Conservation (phyloP, 2,797 vertebrate species). For the Columba guinea region DNA sequence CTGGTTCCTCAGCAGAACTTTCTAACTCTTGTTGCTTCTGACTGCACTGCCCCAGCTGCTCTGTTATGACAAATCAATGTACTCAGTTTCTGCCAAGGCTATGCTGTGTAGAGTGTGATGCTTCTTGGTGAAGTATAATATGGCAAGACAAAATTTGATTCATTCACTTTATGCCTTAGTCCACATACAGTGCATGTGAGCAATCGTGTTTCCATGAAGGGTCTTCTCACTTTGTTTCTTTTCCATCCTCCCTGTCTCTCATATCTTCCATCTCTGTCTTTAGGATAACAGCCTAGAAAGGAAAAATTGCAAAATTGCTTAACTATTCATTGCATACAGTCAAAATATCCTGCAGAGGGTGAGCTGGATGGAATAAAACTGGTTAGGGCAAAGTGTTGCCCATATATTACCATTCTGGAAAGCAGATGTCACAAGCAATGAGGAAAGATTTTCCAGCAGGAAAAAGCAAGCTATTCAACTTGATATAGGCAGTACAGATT, state of each 20-base stretch:
- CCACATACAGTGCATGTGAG: background rate
- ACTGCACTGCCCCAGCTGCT: background rate
- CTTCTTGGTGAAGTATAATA: background rate
- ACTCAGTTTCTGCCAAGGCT: background rate
- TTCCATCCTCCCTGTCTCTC: background rate
- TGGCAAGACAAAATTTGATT: background rate
- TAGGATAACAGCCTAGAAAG: background rate
- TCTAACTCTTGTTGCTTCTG: background rate
- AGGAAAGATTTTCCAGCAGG: constrained; percentile 2
- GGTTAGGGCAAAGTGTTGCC: background rate
- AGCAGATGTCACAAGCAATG: accelerated
- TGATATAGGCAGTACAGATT: background rate
- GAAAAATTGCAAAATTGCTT: background rate
- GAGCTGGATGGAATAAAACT: background rate
- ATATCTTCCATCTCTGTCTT: background rate
- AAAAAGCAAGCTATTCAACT: background rate
- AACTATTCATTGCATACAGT: background rate
- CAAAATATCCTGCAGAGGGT: background rate
- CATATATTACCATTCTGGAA: background rate
- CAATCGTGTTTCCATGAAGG: background rate
- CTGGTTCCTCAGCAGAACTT: background rate
- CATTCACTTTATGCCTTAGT: background rate
- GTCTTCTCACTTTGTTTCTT: background rate
- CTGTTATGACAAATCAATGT: background rate
- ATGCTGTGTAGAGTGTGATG: background rate